Evolutionary conservation across 2,888 invertebrate genomes (phyloP).

Genomic region (Mythimna vitellina): DNA sequence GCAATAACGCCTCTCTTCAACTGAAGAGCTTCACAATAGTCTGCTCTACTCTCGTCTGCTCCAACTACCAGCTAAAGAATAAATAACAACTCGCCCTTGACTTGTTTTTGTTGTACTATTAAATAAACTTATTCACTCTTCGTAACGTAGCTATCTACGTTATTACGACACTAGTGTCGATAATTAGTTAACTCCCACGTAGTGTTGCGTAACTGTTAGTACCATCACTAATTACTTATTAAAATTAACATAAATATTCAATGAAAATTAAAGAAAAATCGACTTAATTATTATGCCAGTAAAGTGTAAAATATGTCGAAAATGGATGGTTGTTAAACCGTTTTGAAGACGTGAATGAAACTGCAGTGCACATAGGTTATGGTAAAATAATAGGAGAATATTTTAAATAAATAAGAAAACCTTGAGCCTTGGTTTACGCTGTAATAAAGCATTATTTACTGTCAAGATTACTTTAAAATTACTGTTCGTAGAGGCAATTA

Average conservation of each 20-base stretch:
- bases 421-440: conserved; percentile 62
- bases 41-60: conserved; percentile 35
- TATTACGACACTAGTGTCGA: conserved; percentile 65
- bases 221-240: conserved; percentile 66
- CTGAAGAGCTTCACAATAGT: conserved; percentile 22
- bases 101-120: conserved; percentile 29
- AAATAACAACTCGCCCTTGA: conserved; percentile 46
- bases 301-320: conserved; percentile 21
- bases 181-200: conserved; percentile 68
- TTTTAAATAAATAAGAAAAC: conserved; percentile 72
- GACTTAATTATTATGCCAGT: conserved; percentile 13
- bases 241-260: conserved; percentile 6
- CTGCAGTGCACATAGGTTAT: conserved; percentile 58
- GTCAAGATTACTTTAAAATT: conserved; percentile 48
- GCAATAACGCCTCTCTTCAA: conserved; percentile 15
- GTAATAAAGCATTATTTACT: conserved; percentile 48
- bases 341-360: conserved; percentile 4
- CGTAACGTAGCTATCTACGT: conserved; percentile 45
- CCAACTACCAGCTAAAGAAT: conserved; percentile 46
- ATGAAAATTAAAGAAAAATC: conserved; percentile 22
- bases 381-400: conserved; percentile 77
- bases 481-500: conserved; percentile 20
- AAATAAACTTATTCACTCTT: conserved; percentile 30
- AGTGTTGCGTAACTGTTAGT: conserved; percentile 66
- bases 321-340: conserved; percentile 16